phyloP scores from a whole-genome alignment of 2,888 invertebrate genomes.

The Lissocephala sabroskyi region DNA sequence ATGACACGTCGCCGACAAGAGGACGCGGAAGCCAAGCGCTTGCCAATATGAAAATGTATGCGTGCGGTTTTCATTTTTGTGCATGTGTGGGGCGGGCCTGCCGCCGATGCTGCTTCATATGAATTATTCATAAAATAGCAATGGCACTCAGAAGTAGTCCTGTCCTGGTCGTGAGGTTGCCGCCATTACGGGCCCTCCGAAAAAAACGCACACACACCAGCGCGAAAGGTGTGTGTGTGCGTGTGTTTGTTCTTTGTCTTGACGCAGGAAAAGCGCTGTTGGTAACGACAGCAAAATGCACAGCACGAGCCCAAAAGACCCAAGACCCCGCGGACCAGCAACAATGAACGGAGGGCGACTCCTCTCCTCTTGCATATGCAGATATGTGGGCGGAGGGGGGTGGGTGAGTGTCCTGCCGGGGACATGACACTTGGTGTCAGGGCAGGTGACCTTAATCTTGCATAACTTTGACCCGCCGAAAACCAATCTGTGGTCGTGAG shows the following conservation, averaged over 20 bases:
- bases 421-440: too few species aligned
- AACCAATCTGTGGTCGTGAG: too few species aligned
- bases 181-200: slow-evolving; percentile 11
- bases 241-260: too few species aligned
- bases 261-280: background rate
- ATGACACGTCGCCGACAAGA: background rate
- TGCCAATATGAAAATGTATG: slow-evolving; percentile 54
- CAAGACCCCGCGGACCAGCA: slow-evolving; percentile 13
- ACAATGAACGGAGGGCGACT: background rate
- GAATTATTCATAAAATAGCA: slow-evolving; percentile 64
- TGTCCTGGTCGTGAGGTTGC: slow-evolving; percentile 42
- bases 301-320: slow-evolving; percentile 21
- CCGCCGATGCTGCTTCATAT: slow-evolving; percentile 37
- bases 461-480: too few species aligned
- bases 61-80: background rate
- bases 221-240: background rate
- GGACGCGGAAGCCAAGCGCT: slow-evolving; percentile 16
- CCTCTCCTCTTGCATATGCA: slow-evolving; percentile 3
- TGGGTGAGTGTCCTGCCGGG: background rate
- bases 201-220: background rate
- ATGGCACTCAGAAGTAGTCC: slow-evolving; percentile 44
- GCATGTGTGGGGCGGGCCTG: slow-evolving; percentile 9
- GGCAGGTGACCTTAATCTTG: too few species aligned
- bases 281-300: slow-evolving; percentile 18
- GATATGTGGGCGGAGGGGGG: background rate